Conservation (phyloP, 2,888 invertebrate species). For the Spilarctia lutea region DNA sequence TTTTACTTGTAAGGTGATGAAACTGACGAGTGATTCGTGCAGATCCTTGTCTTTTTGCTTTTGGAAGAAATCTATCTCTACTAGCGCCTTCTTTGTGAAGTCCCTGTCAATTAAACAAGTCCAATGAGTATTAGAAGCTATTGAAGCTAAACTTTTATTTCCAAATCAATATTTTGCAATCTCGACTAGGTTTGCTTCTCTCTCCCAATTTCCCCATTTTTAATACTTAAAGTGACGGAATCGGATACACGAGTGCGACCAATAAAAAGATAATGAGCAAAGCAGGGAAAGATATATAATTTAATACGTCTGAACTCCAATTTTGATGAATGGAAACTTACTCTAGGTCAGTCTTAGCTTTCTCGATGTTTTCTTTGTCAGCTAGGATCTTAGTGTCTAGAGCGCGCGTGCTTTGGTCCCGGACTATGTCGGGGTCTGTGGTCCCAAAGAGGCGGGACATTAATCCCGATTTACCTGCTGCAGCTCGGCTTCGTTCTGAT, state of each 20-base stretch:
- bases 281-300: neutral
- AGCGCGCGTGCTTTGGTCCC: conserved; percentile 89
- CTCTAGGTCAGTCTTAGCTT: conserved; percentile 87
- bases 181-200: too few species aligned
- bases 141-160: neutral
- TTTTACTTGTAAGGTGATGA: conserved; percentile 90
- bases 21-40: conserved; percentile 89
- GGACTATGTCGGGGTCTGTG: conserved; percentile 91
- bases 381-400: conserved; percentile 89
- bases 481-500: conserved; percentile 85
- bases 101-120: conserved; percentile 77
- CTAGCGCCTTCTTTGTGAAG: conserved; percentile 88
- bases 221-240: too few species aligned
- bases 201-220: too few species aligned
- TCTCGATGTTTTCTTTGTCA: conserved; percentile 86
- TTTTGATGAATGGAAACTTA: conserved; percentile 65
- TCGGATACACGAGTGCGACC: too few species aligned
- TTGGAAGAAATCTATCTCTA: conserved; percentile 91
- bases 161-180: too few species aligned
- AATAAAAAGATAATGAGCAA: too few species aligned
- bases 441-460: conserved; percentile 91
- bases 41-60: conserved; percentile 90
- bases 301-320: neutral
- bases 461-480: conserved; percentile 90
- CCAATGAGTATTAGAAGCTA: too few species aligned